Percentiles rank a stretch among this genome's conserved stretches.
Conservation (phyloP, 2,797 vertebrate species). For the Gephyroberyx darwinii region DNA sequence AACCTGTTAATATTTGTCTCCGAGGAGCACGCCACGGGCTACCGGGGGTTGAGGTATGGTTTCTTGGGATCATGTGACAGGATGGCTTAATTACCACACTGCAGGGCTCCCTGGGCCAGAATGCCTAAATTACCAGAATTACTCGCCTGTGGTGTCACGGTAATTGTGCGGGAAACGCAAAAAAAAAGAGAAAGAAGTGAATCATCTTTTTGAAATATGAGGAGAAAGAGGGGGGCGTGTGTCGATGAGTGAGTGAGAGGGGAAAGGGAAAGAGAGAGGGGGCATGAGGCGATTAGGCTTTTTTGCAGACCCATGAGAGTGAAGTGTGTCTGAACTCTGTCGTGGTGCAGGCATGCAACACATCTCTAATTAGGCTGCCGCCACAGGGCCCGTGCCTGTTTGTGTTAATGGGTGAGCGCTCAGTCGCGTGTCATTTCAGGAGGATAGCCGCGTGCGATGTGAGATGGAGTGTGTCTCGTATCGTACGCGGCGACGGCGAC, state of each 20-base stretch:
- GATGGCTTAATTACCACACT: slow-evolving; percentile 50
- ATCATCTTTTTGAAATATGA: slow-evolving; percentile 45
- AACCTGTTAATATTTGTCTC: slow-evolving; percentile 12
- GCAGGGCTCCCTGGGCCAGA: slow-evolving; percentile 44
- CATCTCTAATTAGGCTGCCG: slow-evolving; percentile 44
- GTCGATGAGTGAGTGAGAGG: not conserved
- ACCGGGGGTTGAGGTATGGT: slow-evolving; percentile 9
- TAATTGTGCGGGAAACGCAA: slow-evolving; percentile 53
- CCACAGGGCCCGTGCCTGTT: slow-evolving; percentile 1
- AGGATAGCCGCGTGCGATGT: not conserved
- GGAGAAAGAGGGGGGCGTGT: slow-evolving; percentile 4
- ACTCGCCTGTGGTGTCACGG: slow-evolving; percentile 57
- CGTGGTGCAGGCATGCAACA: slow-evolving; percentile 35
- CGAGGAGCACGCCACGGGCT: not conserved
- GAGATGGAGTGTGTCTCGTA: slow-evolving; percentile 28
- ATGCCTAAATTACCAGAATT: slow-evolving; percentile 50
- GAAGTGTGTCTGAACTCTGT: slow-evolving; percentile 56
- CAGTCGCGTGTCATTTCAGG: not conserved
- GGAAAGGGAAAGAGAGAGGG: not conserved
- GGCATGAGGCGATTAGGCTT: slow-evolving; percentile 26
- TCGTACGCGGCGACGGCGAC: slow-evolving; percentile 35
- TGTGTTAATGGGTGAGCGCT: slow-evolving; percentile 36
- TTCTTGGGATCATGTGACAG: not conserved
- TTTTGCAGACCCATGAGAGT: slow-evolving; percentile 40
- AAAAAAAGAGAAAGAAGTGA: slow-evolving; percentile 46